Evolutionary conservation across 2,797 vertebrate genomes (phyloP).

Genomic region (Pampus argenteus): DNA sequence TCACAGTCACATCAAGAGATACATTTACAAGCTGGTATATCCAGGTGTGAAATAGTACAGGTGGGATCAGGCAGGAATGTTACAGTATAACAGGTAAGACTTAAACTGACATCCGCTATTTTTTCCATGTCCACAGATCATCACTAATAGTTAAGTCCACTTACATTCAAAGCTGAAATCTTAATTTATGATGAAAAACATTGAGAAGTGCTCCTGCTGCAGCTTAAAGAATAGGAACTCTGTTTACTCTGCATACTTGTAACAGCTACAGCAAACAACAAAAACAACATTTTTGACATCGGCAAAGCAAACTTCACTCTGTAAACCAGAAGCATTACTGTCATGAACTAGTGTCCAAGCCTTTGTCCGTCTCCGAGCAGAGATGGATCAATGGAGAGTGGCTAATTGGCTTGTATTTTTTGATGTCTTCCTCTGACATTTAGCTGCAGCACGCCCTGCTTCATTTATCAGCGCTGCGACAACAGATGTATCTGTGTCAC

Average conservation of each 20-base stretch:
- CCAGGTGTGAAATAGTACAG: too few species aligned
- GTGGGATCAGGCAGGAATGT: too few species aligned
- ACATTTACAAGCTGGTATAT: too few species aligned
- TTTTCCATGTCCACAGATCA: background rate
- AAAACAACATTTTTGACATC: constrained; percentile 8
- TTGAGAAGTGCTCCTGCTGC: background rate
- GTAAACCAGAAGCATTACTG: constrained; percentile 42
- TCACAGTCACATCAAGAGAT: background rate
- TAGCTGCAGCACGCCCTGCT: constrained; percentile 43
- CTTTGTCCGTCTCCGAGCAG: constrained; percentile 26
- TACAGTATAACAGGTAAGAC: background rate
- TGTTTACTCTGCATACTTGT: constrained; percentile 19
- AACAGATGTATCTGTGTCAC: constrained; percentile 45
- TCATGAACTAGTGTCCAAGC: constrained; percentile 50
- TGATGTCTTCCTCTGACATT: constrained; percentile 65
- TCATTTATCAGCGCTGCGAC: constrained; percentile 24
- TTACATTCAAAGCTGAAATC: background rate
- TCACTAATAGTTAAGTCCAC: background rate
- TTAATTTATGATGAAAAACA: background rate
- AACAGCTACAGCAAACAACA: too few species aligned
- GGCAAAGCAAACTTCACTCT: constrained; percentile 31
- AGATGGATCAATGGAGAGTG: constrained; percentile 68
- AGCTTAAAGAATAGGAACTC: background rate
- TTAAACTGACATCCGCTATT: background rate
- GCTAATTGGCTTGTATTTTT: constrained; percentile 70